Conservation (phyloP, 2,113 vertebrate genomes). For the Camelus dromedarius region DNA sequence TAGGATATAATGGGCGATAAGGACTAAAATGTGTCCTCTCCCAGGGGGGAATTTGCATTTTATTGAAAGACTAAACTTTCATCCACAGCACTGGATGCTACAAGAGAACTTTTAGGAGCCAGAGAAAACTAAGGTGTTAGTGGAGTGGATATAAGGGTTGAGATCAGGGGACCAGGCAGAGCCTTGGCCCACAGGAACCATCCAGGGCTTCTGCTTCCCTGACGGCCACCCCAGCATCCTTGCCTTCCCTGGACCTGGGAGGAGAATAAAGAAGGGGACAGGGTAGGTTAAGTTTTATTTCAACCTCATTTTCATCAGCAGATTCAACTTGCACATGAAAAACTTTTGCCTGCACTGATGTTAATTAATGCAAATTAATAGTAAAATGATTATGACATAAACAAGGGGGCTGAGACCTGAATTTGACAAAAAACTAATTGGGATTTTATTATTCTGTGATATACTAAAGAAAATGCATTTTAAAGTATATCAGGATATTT, state of each 20-base stretch:
- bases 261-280: too few species aligned
- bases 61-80: neutral
- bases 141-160: rapidly evolving
- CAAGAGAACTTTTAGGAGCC: too few species aligned
- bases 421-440: neutral
- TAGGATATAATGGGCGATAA: neutral
- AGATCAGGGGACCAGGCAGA: neutral
- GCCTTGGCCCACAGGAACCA: rapidly evolving
- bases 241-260: neutral
- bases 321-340: neutral
- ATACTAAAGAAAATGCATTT: neutral
- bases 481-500: neutral
- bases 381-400: neutral
- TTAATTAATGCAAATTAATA: neutral
- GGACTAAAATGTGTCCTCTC: neutral
- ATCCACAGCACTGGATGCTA: too few species aligned
- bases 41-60: neutral
- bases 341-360: neutral
- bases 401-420: neutral
- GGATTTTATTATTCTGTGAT: neutral
- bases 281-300: neutral
- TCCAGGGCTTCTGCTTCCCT: neutral
- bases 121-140: neutral
- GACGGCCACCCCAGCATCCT: rapidly evolving
- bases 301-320: neutral